Conservation (phyloP, 2,113 vertebrate genomes). For the Chaetops frenatus region DNA sequence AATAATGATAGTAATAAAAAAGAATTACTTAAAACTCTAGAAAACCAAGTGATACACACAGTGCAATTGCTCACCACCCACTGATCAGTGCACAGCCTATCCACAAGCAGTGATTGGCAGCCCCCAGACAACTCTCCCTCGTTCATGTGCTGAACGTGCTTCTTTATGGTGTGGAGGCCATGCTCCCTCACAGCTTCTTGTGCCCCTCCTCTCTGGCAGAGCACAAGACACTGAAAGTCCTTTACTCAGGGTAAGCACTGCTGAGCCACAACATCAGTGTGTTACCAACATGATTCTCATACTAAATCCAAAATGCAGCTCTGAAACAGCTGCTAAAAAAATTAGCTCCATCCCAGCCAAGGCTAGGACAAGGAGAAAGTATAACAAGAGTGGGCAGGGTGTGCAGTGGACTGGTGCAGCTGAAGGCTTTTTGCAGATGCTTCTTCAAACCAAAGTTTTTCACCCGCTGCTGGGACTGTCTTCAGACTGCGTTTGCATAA, state of each 20-base stretch:
- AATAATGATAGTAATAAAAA: background rate
- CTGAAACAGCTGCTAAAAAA: background rate
- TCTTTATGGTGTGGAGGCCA: background rate
- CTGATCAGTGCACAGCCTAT: background rate
- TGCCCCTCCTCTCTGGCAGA: background rate
- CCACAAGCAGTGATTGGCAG: background rate
- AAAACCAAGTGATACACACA: background rate
- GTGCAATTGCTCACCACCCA: background rate
- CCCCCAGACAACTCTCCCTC: background rate
- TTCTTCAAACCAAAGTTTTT: background rate
- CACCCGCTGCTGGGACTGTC: background rate
- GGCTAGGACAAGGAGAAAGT: background rate
- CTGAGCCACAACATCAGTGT: background rate
- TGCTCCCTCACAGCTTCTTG: background rate
- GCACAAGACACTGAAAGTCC: fast-evolving
- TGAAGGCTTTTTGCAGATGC: background rate
- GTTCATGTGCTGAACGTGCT: background rate
- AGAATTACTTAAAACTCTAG: background rate
- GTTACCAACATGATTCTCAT: background rate
- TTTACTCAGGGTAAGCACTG: background rate
- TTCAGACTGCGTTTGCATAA: background rate
- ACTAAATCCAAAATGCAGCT: background rate
- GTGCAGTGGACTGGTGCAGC: background rate
- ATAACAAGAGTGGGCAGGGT: background rate
- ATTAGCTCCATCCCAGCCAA: background rate